A percentile compares a stretch with the other conserved stretches of the same genome.
These are phyloP conservation scores for Apamea monoglypha DNA, from an alignment of 2,888 invertebrate genomes.

Conservation along the genomic window DNA sequence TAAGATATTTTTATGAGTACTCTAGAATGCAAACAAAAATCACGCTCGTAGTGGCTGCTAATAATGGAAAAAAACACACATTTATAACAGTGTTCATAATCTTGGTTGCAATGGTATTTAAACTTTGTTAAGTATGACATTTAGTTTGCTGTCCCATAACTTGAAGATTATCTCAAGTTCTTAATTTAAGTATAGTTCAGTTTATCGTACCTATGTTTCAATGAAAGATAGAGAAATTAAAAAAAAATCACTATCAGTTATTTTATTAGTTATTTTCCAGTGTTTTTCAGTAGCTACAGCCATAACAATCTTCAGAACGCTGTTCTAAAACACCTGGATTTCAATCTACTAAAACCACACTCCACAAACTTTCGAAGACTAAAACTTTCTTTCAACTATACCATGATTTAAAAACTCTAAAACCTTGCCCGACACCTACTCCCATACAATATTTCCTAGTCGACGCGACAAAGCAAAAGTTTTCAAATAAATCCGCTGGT, in stretches of 20 bases:
- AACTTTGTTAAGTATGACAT: too few relatives aligned
- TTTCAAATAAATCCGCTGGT: conserved; percentile 39
- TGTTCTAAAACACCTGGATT: too few relatives aligned
- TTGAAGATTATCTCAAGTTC: too few relatives aligned
- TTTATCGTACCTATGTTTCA: background rate
- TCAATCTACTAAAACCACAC: background rate
- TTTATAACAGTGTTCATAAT: too few relatives aligned
- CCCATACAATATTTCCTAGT: conserved; percentile 18
- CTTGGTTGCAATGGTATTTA: too few relatives aligned
- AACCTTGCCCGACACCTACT: background rate
- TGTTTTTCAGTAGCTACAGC: background rate
- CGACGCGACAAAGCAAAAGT: conserved; percentile 32
- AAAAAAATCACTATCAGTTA: too few relatives aligned
- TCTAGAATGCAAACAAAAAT: conserved; percentile 17
- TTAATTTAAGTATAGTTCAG: too few relatives aligned
- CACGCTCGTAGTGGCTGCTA: background rate
- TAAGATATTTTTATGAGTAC: conserved; percentile 21
- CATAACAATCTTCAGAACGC: background rate
- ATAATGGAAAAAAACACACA: background rate
- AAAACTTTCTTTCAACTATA: background rate
- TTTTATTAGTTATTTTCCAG: background rate
- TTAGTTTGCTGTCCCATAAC: too few relatives aligned
- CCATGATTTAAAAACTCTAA: conserved; percentile 35
- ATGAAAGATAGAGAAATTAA: background rate
- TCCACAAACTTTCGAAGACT: background rate